Conservation (phyloP, 2,888 invertebrate genomes). For the Formica aserva region DNA sequence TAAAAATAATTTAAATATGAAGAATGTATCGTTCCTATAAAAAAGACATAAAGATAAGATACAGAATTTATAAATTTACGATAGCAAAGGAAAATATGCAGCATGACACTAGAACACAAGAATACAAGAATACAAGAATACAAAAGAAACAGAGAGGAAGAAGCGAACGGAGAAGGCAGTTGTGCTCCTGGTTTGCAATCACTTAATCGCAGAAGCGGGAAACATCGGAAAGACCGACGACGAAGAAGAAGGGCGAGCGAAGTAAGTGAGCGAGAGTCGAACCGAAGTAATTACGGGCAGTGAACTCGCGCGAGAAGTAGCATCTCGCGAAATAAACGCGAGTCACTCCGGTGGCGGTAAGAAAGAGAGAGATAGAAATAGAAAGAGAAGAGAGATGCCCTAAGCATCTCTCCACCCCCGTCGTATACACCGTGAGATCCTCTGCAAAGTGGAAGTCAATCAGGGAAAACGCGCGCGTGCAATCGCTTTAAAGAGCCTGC, state of each 20-base stretch:
- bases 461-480: constrained; percentile 56
- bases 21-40: not conserved
- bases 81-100: not conserved
- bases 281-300: constrained; percentile 67
- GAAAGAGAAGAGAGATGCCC: not conserved
- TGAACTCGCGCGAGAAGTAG: constrained; percentile 52
- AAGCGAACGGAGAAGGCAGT: not conserved
- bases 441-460: constrained; percentile 66
- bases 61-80: not conserved
- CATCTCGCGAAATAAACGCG: constrained; percentile 46
- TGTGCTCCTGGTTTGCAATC: constrained; percentile 69
- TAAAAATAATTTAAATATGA: constrained; percentile 3
- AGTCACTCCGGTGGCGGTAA: constrained; percentile 8
- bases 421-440: constrained; percentile 62
- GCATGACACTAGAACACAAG: not conserved
- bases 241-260: constrained; percentile 43
- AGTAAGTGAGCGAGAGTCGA: constrained; percentile 53
- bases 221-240: constrained; percentile 23
- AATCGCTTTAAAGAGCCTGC: constrained; percentile 69
- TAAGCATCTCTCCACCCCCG: constrained; percentile 57
- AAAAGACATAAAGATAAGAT: not conserved
- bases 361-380: not conserved
- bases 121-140: constrained; percentile 18
- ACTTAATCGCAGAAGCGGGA: constrained; percentile 69
- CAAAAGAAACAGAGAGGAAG: constrained; percentile 30